phyloP scores from a whole-genome alignment of 1,140 invertebrate genomes.

The Musca vetustissima region DNA sequence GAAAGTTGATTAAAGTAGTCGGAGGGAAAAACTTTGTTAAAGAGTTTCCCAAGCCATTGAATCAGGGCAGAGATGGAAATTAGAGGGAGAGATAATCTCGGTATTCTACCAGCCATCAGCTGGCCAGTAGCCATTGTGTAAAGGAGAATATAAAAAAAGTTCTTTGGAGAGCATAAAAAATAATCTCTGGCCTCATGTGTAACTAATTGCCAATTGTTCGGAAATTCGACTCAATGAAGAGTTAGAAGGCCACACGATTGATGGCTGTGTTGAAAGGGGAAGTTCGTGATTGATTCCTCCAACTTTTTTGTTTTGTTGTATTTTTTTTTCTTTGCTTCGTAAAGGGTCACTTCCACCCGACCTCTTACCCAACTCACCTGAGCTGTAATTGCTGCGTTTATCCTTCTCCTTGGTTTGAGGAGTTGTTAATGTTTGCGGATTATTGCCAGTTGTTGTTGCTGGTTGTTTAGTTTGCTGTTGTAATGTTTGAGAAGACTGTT shows the following conservation, averaged over 20 bases:
- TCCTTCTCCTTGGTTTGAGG: constrained; percentile 27
- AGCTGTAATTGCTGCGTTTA: constrained; percentile 49
- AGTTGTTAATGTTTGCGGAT: constrained; percentile 34
- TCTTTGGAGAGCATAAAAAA: neutral
- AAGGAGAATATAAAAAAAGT: constrained; percentile 1
- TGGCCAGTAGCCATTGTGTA: neutral
- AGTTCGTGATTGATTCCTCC: too few species aligned
- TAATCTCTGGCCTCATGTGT: constrained; percentile 1
- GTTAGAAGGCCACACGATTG: too few species aligned
- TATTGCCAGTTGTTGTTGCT: constrained; percentile 37
- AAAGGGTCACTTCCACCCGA: neutral
- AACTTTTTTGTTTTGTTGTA: neutral
- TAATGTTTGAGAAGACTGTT: constrained; percentile 1
- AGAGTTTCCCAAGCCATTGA: constrained; percentile 1
- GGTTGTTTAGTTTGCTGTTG: constrained; percentile 24
- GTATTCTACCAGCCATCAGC: neutral
- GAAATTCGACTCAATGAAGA: too few species aligned
- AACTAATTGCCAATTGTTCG: constrained; percentile 11
- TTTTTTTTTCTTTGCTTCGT: neutral
- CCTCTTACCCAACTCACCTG: constrained; percentile 48
- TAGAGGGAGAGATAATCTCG: too few species aligned
- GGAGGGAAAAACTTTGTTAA: constrained; percentile 11
- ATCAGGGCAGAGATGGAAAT: neutral
- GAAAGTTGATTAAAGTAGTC: constrained; percentile 17
- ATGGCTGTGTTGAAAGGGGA: too few species aligned